A percentile compares a stretch with the other conserved stretches of the same genome.
phyloP scores from a whole-genome alignment of 2,113 vertebrate species.

The Cephalopterus ornatus region DNA sequence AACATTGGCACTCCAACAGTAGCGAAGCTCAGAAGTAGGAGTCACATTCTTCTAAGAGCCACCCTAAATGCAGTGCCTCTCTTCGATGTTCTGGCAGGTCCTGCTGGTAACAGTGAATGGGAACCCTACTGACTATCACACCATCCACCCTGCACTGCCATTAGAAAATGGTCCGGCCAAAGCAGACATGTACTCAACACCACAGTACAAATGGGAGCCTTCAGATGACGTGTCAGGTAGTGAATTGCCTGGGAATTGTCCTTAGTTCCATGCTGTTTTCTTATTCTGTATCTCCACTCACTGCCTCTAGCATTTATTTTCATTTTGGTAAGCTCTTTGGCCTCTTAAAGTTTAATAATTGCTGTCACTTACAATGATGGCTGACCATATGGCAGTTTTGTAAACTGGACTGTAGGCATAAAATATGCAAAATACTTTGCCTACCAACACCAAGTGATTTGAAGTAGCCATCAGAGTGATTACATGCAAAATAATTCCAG shows the following conservation, averaged over 20 bases:
- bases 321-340: neutral
- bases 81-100: slow-evolving; percentile 63
- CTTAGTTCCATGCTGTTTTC: neutral
- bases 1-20: neutral
- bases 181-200: slow-evolving; percentile 89
- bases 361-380: neutral
- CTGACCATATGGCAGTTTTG: accelerated
- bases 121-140: slow-evolving; percentile 87
- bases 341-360: neutral
- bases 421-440: neutral
- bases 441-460: neutral
- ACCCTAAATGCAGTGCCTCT: neutral
- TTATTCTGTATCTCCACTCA: neutral
- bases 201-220: slow-evolving; percentile 88
- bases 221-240: slow-evolving; percentile 75
- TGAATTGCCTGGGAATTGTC: neutral
- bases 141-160: slow-evolving; percentile 73
- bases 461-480: neutral
- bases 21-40: neutral
- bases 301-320: neutral
- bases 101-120: slow-evolving; percentile 87
- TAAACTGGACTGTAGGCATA: neutral
- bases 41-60: neutral
- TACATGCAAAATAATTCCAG: neutral
- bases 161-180: slow-evolving; percentile 88